Percentiles rank a stretch among this genome's conserved stretches.
Evolutionary conservation across 53 echinoderm and acorn worm species (phyloP).

Genomic region (Pentamera pediparva): DNA sequence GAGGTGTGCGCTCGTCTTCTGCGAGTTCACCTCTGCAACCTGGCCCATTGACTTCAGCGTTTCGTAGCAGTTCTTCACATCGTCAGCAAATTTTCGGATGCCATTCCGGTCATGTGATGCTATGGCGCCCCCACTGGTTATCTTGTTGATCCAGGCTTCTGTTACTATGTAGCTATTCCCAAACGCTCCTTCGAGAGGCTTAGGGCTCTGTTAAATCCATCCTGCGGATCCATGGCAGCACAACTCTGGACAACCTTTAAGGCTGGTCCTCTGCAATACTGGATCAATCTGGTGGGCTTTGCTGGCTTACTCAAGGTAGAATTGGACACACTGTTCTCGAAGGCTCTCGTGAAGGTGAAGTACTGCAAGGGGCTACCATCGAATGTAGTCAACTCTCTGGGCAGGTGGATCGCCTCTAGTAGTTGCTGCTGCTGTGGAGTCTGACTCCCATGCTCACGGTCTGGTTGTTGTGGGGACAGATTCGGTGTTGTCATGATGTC

Average conservation of each 20-base stretch:
- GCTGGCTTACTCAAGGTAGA: conserved; percentile 33
- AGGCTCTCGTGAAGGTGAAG: conserved; percentile 41
- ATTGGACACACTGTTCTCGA: conserved; percentile 53
- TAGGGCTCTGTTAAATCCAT: conserved; percentile 35
- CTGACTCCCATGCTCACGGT: too few relatives aligned
- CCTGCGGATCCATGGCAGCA: conserved; percentile 39
- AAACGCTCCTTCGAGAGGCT: conserved; percentile 40
- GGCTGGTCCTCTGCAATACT: conserved; percentile 47
- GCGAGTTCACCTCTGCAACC: conserved; percentile 19
- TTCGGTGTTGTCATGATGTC: background rate
- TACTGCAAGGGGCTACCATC: conserved; percentile 53
- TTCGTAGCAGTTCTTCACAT: conserved; percentile 15
- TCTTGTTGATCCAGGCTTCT: conserved; percentile 49
- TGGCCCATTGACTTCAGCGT: conserved; percentile 34
- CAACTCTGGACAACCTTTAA: conserved; percentile 42
- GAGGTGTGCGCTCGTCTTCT: conserved; percentile 37
- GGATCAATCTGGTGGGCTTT: conserved; percentile 39
- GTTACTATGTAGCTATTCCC: conserved; percentile 41
- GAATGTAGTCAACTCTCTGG: conserved; percentile 29
- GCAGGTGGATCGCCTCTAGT: conserved; percentile 34
- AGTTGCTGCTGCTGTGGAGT: conserved; percentile 45
- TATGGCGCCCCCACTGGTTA: conserved; percentile 28
- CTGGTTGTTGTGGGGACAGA: background rate
- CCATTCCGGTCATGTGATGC: conserved; percentile 19
- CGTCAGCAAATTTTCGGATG: conserved; percentile 37